These are phyloP conservation scores for Heliconius erato DNA, from an alignment of 2,888 invertebrate species.

Conservation along the genomic window DNA sequence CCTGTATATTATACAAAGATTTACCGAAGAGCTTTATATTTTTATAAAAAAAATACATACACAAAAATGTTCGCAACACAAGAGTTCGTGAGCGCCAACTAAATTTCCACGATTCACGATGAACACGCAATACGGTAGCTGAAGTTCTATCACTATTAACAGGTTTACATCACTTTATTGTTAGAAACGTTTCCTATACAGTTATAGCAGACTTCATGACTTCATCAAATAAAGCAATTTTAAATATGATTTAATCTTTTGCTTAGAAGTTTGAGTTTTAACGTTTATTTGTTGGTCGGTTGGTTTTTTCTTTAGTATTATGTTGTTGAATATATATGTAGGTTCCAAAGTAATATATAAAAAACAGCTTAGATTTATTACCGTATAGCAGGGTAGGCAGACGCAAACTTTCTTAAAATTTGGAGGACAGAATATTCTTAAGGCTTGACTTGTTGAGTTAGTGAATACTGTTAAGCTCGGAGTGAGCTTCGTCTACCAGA, in stretches of 20 bases:
- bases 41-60: not conserved
- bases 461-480: too few relatives aligned
- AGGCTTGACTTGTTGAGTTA: too few relatives aligned
- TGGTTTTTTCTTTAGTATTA: not conserved
- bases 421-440: too few relatives aligned
- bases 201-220: slow-evolving; percentile 23
- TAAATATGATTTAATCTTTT: slow-evolving; percentile 14
- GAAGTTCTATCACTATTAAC: slow-evolving; percentile 52
- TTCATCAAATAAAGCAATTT: slow-evolving; percentile 32
- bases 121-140: slow-evolving; percentile 66
- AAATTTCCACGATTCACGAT: slow-evolving; percentile 71
- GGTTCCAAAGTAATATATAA: too few relatives aligned
- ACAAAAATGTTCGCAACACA: slow-evolving; percentile 57
- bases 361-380: too few relatives aligned
- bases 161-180: slow-evolving; percentile 52
- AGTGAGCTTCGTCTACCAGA: too few relatives aligned
- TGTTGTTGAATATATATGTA: too few relatives aligned
- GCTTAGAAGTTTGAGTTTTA: not conserved
- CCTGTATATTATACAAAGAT: too few relatives aligned
- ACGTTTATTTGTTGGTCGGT: not conserved
- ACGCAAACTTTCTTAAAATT: too few relatives aligned
- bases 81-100: slow-evolving; percentile 69
- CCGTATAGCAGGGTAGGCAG: too few relatives aligned
- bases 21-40: not conserved
- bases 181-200: slow-evolving; percentile 42